These are phyloP conservation scores for Ammodytes marinus DNA, from an alignment of 2,113 vertebrate genomes.

Conservation along the genomic window DNA sequence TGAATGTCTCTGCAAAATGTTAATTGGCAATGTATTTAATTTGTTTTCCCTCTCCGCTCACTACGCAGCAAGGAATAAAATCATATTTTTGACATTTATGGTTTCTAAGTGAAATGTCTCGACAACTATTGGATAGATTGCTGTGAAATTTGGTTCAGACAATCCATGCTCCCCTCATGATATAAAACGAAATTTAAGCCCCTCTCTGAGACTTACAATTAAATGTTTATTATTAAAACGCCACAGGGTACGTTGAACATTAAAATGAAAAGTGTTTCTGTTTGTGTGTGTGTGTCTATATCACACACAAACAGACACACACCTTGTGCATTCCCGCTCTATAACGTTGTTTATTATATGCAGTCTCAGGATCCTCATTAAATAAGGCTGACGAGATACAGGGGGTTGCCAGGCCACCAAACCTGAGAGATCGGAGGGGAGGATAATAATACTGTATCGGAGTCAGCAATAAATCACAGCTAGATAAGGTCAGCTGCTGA, in stretches of 20 bases:
- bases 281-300: not conserved
- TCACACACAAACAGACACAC: constrained; percentile 14
- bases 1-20: not conserved
- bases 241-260: too few species aligned
- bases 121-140: not conserved
- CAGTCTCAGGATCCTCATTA: constrained; percentile 41
- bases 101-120: too few species aligned
- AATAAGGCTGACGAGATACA: constrained; percentile 39
- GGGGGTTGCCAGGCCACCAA: constrained; percentile 37
- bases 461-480: constrained; percentile 68
- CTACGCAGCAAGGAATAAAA: too few species aligned
- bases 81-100: too few species aligned
- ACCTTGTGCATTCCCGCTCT: not conserved
- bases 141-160: not conserved
- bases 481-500: constrained; percentile 76
- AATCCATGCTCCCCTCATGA: not conserved
- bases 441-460: constrained; percentile 55
- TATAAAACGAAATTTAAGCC: not conserved
- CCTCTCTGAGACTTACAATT: not conserved
- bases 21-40: not conserved
- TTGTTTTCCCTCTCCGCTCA: not conserved
- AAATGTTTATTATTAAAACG: not conserved
- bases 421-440: constrained; percentile 38
- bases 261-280: not conserved
- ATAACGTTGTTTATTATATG: not conserved